Percentiles rank a stretch among this genome's conserved stretches.
Conservation (phyloP, 2,797 vertebrate genomes). For the Cossypha heuglini region DNA sequence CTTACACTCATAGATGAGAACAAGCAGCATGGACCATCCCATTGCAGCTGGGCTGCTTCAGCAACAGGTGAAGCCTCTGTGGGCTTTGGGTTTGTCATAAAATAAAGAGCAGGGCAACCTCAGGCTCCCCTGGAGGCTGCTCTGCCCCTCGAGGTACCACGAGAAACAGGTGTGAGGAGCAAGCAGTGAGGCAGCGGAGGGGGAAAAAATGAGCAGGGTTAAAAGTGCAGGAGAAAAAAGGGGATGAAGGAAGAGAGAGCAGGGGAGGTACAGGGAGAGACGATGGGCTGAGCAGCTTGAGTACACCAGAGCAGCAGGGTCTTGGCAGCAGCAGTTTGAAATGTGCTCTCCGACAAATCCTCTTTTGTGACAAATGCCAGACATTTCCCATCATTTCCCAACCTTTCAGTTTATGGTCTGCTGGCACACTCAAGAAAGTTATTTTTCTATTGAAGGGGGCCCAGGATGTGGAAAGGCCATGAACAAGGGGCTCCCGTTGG, state of each 20-base stretch:
- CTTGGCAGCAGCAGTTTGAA: slow-evolving; percentile 18
- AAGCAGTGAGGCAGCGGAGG: background rate
- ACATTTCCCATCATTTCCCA: slow-evolving; percentile 30
- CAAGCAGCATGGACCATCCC: accelerated
- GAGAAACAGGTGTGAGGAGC: background rate
- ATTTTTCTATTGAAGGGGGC: slow-evolving; percentile 7
- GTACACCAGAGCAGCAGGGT: slow-evolving; percentile 15
- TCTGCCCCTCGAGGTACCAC: background rate
- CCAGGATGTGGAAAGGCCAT: background rate
- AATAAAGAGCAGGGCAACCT: background rate
- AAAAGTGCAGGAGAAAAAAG: background rate
- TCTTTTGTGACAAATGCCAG: slow-evolving; percentile 54
- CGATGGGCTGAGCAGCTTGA: background rate
- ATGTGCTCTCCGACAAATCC: background rate
- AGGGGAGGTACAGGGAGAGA: background rate
- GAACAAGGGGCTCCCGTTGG: background rate
- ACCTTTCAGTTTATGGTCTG: slow-evolving; percentile 14
- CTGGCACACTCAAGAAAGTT: background rate
- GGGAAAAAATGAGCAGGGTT: background rate
- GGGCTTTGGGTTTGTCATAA: background rate
- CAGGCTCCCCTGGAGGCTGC: accelerated
- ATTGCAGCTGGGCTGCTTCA: background rate
- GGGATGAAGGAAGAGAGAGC: background rate
- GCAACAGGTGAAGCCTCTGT: background rate
- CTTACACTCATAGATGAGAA: background rate